A percentile compares a stretch with the other conserved stretches of the same genome.
Conservation (phyloP, 2,113 vertebrate species). For the Leucopsar rothschildi region DNA sequence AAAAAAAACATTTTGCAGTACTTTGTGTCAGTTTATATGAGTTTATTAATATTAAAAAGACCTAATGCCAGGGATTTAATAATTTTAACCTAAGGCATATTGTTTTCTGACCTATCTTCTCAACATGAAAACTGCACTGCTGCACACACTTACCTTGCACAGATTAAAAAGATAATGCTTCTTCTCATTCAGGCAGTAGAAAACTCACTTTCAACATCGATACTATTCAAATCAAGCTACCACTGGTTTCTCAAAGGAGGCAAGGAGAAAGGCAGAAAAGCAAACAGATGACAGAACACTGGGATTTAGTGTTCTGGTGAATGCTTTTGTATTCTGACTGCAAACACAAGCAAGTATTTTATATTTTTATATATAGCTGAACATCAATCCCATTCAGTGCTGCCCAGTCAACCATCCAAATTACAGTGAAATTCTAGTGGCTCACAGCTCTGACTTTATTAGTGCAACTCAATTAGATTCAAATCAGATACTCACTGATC, state of each 20-base stretch:
- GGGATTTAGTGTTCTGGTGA: background rate
- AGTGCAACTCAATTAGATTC: background rate
- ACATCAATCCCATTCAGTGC: background rate
- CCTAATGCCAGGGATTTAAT: background rate
- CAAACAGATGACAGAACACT: background rate
- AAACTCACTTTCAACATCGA: background rate
- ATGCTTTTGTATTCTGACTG: rapidly evolving
- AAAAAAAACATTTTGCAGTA: background rate
- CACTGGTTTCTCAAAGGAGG: background rate
- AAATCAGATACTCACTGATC: background rate
- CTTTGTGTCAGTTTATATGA: background rate
- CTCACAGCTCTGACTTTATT: background rate
- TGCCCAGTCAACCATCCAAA: background rate
- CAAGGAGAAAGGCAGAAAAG: background rate
- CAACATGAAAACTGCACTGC: background rate
- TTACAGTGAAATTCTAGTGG: background rate
- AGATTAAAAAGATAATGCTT: background rate
- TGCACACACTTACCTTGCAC: background rate
- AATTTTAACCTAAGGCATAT: background rate
- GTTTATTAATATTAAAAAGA: background rate
- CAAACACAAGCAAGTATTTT: background rate
- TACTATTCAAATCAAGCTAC: background rate
- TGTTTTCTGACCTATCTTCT: background rate
- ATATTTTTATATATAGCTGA: background rate
- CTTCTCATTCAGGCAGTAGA: background rate